These are phyloP conservation scores for Zaprionus gabonicus DNA, from an alignment of 1,140 invertebrate species.

Conservation along the genomic window DNA sequence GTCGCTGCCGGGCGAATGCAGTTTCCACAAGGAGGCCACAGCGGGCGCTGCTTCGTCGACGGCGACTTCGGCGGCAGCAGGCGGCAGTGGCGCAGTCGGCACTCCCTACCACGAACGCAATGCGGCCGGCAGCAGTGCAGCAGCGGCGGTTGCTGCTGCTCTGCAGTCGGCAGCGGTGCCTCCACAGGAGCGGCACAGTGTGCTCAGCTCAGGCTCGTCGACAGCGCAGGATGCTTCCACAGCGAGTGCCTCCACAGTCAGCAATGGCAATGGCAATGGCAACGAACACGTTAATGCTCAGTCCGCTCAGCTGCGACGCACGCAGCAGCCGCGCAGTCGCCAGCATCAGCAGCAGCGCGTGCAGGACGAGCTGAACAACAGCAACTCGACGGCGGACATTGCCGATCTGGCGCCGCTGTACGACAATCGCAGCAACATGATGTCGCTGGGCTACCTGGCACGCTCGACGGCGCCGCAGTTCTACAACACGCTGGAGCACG, in stretches of 20 bases:
- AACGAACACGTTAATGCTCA: background rate
- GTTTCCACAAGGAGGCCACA: constrained; percentile 83
- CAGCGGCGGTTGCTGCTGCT: constrained; percentile 50
- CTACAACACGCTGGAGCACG: constrained; percentile 79
- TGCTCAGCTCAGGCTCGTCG: constrained; percentile 75
- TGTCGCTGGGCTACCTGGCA: constrained; percentile 76
- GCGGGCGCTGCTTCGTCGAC: background rate
- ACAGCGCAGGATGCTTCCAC: constrained; percentile 72
- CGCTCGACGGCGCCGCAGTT: constrained; percentile 71
- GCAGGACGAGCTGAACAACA: constrained; percentile 75
- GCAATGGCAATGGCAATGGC: constrained; percentile 10
- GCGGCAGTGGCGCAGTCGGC: constrained; percentile 62
- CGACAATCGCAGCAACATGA: constrained; percentile 79
- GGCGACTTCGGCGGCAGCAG: constrained; percentile 34
- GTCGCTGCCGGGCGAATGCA: constrained; percentile 86
- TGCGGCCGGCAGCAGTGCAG: constrained; percentile 24
- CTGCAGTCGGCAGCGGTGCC: constrained; percentile 53
- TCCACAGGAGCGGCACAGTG: constrained; percentile 82
- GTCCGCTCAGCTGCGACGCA: constrained; percentile 38
- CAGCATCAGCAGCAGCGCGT: constrained; percentile 35
- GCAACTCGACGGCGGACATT: constrained; percentile 71
- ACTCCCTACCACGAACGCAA: constrained; percentile 84
- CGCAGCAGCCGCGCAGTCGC: constrained; percentile 44
- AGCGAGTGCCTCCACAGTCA: constrained; percentile 56
- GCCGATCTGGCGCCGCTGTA: constrained; percentile 74